Evolutionary conservation across 2,113 vertebrate species (phyloP).

Genomic region (Chaetorhynchus papuensis): DNA sequence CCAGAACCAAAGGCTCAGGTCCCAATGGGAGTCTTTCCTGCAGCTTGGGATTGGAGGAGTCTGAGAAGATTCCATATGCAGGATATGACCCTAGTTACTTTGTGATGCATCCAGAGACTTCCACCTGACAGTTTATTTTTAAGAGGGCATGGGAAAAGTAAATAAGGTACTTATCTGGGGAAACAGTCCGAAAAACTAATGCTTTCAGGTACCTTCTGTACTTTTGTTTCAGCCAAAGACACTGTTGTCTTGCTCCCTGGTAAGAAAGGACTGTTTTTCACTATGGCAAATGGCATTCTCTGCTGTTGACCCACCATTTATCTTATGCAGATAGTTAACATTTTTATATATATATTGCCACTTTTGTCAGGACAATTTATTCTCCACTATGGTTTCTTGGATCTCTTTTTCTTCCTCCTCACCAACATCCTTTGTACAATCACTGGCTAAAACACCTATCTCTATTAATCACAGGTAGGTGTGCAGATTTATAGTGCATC

Average conservation of each 20-base stretch:
- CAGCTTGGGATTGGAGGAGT: not conserved
- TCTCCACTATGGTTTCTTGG: not conserved
- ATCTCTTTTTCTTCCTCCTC: not conserved
- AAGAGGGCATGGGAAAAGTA: not conserved
- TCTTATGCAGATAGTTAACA: not conserved
- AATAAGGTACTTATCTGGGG: not conserved
- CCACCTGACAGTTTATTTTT: not conserved
- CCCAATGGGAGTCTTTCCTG: not conserved
- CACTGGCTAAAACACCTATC: not conserved
- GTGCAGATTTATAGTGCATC: conserved; percentile 32
- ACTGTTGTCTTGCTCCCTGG: not conserved
- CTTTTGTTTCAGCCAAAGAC: not conserved
- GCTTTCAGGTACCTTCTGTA: not conserved
- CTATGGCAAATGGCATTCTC: not conserved
- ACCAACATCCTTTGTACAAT: not conserved
- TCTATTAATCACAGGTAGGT: conserved; percentile 46
- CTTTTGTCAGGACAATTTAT: not conserved
- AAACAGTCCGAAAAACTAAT: not conserved
- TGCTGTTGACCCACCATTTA: not conserved
- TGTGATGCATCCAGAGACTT: not conserved
- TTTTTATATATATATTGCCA: not conserved
- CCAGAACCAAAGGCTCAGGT: not conserved
- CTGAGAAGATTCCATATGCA: not conserved
- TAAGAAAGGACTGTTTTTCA: not conserved
- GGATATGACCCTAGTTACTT: not conserved